phyloP scores from a whole-genome alignment of 2,888 invertebrate species.

The Dynastes maya region DNA sequence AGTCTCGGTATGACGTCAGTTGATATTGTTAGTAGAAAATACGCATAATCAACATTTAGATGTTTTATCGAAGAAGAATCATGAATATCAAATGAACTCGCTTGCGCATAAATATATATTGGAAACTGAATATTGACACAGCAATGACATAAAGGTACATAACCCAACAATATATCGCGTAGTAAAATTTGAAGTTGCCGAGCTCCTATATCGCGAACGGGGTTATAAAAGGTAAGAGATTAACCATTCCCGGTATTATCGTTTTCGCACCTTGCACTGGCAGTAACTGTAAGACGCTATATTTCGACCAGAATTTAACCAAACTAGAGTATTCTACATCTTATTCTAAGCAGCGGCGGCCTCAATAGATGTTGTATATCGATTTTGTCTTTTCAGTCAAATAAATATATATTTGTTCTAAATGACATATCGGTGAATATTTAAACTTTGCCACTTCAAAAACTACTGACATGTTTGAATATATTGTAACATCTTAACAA shows the following conservation, averaged over 20 bases:
- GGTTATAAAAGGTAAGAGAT: slow-evolving; percentile 15
- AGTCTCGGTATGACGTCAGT: too few species aligned
- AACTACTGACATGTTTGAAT: too few species aligned
- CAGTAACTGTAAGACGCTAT: slow-evolving; percentile 4
- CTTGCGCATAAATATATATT: slow-evolving; percentile 38
- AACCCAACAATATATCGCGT: not conserved
- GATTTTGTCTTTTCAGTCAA: too few species aligned
- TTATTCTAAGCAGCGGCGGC: too few species aligned
- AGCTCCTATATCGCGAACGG: slow-evolving; percentile 5
- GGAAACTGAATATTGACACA: slow-evolving; percentile 35
- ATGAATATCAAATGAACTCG: slow-evolving; percentile 19
- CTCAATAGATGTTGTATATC: too few species aligned
- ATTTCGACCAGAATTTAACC: not conserved
- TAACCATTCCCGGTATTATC: slow-evolving; percentile 25
- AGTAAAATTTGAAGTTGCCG: slow-evolving; percentile 22
- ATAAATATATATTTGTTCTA: too few species aligned
- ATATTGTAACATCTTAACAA: too few species aligned
- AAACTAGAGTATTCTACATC: not conserved
- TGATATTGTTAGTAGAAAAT: not conserved
- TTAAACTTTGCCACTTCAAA: too few species aligned
- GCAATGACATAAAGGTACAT: slow-evolving; percentile 19
- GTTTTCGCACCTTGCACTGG: slow-evolving; percentile 4
- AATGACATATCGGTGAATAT: too few species aligned
- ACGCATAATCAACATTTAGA: not conserved
- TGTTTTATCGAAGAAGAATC: slow-evolving; percentile 10